These are phyloP conservation scores for Scelioninae gen. 2 DNA, from an alignment of 2,888 invertebrate genomes.

Conservation along the genomic window DNA sequence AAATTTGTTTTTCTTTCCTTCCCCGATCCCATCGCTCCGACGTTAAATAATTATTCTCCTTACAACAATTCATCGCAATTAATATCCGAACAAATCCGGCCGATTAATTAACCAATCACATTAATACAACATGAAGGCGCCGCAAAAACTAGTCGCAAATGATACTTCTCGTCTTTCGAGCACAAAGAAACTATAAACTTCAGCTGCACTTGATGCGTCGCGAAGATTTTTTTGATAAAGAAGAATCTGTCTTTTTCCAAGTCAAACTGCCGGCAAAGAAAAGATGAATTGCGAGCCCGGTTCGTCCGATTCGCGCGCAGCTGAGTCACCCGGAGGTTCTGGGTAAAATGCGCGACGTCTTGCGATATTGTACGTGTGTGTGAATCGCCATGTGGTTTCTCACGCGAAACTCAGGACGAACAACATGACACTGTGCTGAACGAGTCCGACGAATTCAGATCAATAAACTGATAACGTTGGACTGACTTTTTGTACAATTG, in stretches of 20 bases:
- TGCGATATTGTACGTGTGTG: constrained; percentile 27
- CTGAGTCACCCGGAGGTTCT: constrained; percentile 45
- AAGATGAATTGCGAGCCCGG: constrained; percentile 35
- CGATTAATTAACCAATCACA: constrained; percentile 19
- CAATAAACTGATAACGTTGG: constrained; percentile 27
- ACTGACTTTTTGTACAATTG: constrained; percentile 6
- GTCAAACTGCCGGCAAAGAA: constrained; percentile 18
- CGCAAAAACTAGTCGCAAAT: no score
- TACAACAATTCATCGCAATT: no score
- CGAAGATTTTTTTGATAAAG: no score
- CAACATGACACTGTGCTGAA: constrained; percentile 27
- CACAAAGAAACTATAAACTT: no score
- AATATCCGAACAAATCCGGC: no score
- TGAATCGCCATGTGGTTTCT: constrained; percentile 47
- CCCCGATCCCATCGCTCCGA: no score
- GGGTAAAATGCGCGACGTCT: constrained; percentile 28
- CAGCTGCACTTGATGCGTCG: no score
- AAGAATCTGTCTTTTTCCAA: no score
- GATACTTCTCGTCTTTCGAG: no score
- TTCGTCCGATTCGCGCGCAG: constrained; percentile 28
- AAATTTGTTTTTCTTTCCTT: background rate
- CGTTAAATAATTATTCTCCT: no score
- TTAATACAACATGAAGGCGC: background rate
- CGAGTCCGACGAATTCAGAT: constrained; percentile 41
- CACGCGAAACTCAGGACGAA: constrained; percentile 37